These are phyloP conservation scores for Enteromius radiatus DNA, from an alignment of 2,797 vertebrate genomes.

Conservation along the genomic window DNA sequence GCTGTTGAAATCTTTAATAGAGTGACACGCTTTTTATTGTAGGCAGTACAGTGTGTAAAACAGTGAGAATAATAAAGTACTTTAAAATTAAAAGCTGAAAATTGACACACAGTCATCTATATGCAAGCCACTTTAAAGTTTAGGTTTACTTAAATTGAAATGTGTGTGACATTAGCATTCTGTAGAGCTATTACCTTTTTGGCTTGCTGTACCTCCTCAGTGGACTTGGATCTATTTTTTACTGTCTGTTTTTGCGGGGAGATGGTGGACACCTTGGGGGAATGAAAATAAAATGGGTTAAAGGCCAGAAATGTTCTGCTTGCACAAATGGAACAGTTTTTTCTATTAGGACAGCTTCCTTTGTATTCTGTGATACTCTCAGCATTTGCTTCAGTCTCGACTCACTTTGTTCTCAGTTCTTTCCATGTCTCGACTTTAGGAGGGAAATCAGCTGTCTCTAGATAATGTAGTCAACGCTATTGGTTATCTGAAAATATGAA, in stretches of 20 bases:
- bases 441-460: constrained; percentile 9
- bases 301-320: background rate
- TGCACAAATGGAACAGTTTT: background rate
- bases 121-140: background rate
- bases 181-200: constrained; percentile 69
- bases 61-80: background rate
- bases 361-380: background rate
- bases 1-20: constrained; percentile 30
- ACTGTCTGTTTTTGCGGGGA: constrained; percentile 73
- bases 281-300: constrained; percentile 18
- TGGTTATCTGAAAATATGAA: constrained; percentile 37
- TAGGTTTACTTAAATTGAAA: background rate
- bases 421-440: constrained; percentile 51
- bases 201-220: constrained; percentile 74
- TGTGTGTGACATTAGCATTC: background rate
- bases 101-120: background rate
- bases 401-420: constrained; percentile 60
- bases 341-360: background rate
- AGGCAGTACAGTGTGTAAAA: background rate
- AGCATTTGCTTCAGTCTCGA: background rate
- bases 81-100: background rate
- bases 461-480: background rate
- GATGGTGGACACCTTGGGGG: constrained; percentile 56
- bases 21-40: background rate
- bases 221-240: constrained; percentile 75